Percentiles rank a stretch among this genome's conserved stretches.
Evolutionary conservation across 1,140 invertebrate species (phyloP).

Genomic region (Dendrolimus kikuchii): DNA sequence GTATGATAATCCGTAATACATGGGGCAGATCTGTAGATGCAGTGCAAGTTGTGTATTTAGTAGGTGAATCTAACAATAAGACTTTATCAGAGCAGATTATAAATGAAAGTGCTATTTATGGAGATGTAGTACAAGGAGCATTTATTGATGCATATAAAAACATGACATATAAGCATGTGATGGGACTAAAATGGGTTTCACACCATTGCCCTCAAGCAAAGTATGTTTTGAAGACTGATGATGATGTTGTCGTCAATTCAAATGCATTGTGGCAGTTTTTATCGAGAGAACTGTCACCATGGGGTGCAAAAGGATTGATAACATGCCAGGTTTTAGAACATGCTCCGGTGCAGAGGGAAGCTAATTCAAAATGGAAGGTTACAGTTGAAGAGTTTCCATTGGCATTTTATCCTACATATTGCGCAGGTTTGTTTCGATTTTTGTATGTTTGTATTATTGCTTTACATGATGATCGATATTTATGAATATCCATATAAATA

Average conservation of each 20-base stretch:
- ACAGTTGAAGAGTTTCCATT: conserved; percentile 77
- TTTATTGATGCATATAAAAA: conserved; percentile 88
- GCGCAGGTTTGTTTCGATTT: conserved; percentile 53
- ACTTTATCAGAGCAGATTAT: conserved; percentile 65
- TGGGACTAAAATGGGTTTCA: conserved; percentile 86
- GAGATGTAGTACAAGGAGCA: conserved; percentile 85
- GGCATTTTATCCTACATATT: conserved; percentile 80
- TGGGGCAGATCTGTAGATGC: conserved; percentile 74
- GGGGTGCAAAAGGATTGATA: conserved; percentile 74
- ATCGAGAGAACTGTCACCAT: conserved; percentile 69
- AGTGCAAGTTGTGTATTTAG: conserved; percentile 77
- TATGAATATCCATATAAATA: neutral
- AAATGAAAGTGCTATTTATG: conserved; percentile 74
- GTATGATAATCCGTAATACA: conserved; percentile 77
- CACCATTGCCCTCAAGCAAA: conserved; percentile 79
- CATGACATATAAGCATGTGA: conserved; percentile 90
- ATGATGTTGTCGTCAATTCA: conserved; percentile 85
- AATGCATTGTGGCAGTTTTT: conserved; percentile 77
- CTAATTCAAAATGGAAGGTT: conserved; percentile 86
- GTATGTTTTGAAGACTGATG: conserved; percentile 85
- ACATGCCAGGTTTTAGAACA: conserved; percentile 72
- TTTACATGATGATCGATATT: neutral
- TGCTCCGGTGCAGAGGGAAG: conserved; percentile 74
- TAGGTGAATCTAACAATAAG: conserved; percentile 74
- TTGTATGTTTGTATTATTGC: neutral